Evolutionary conservation across 2,113 vertebrate species (phyloP).

Genomic region (Oceanites oceanicus): DNA sequence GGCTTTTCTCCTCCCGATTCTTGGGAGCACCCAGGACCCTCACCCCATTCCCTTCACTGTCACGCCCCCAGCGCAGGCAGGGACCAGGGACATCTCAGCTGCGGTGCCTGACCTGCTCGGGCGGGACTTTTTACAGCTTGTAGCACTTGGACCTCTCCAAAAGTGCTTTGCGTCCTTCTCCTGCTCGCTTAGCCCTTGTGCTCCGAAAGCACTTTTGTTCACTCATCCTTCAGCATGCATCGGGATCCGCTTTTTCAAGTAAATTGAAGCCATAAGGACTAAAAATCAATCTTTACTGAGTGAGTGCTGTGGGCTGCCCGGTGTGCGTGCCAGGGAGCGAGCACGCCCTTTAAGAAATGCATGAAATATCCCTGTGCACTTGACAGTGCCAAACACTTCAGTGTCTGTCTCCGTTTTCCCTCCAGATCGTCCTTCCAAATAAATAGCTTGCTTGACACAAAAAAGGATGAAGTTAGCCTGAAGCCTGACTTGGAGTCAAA

Average conservation of each 20-base stretch:
- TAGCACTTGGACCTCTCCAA: fast-evolving
- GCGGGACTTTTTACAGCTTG: not conserved
- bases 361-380: not conserved
- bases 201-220: not conserved
- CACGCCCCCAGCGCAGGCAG: not conserved
- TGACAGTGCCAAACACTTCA: not conserved
- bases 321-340: not conserved
- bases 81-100: not conserved
- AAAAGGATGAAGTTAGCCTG: not conserved
- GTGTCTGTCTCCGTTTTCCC: not conserved
- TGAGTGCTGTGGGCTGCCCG: not conserved
- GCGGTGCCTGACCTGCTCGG: fast-evolving
- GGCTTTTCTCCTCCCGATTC: fast-evolving
- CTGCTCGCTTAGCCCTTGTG: fast-evolving
- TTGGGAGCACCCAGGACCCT: not conserved
- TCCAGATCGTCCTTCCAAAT: not conserved
- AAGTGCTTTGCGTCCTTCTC: fast-evolving
- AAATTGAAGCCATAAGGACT: not conserved
- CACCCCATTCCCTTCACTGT: fast-evolving
- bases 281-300: not conserved
- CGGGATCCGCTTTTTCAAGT: not conserved
- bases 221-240: not conserved
- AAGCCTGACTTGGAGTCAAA: not conserved
- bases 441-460: not conserved
- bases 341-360: not conserved